Base-by-base conservation (phyloP, 1,140 invertebrate genomes). In the Saccostrea glomerata region DNA sequence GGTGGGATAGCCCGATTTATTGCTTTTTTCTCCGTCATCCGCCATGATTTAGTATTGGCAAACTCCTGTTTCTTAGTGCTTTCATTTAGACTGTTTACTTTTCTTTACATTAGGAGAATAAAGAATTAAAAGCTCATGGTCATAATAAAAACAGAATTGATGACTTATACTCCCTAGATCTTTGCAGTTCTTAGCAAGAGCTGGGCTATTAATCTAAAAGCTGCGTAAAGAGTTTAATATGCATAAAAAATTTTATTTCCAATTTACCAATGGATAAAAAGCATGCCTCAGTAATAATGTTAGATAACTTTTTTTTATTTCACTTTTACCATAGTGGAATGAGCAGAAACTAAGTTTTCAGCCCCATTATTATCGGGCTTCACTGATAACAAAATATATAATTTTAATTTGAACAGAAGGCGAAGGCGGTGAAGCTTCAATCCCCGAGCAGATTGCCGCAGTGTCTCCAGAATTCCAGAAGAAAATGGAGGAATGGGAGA, bases 401-500 rank as follows among this genome's bases (percentile, higher is more conserved):
- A n/a, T 84, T 84, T 54, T 54, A 20, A n/a, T 84, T 17, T n/a
- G 47, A 20, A 40, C 40, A 84, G 54, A 54, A n/a, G 54, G 36
- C 54, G 82, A 84, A n/a, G 40, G 40, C 4, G 86, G 82, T 86
- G 88, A 89, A 56, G 55, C 73, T 54, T 55, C 86, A 66, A 84
- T 82, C 13, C 82, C 88, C 17, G 88, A 89, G 20, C 86, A 85
- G 56, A 86, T 89, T 83, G 88, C 84, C 58, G 60, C 88, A n/a
- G 89, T 90, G 47, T 91, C 91, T 73, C 91, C 96, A 82, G 97
- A 97, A 91, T 97, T 97, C 92, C 96, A 96, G 82, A 95, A 96
- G 84, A 97, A 97, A 93, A 94, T 97, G 13, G 93, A 95, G 88
- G 97, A 97, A 94, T 97, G 97, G 96, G 97, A 97, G 90, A 94